Base-by-base conservation (phyloP, 1,140 invertebrate genomes). In the Drosophila tropicalis region DNA sequence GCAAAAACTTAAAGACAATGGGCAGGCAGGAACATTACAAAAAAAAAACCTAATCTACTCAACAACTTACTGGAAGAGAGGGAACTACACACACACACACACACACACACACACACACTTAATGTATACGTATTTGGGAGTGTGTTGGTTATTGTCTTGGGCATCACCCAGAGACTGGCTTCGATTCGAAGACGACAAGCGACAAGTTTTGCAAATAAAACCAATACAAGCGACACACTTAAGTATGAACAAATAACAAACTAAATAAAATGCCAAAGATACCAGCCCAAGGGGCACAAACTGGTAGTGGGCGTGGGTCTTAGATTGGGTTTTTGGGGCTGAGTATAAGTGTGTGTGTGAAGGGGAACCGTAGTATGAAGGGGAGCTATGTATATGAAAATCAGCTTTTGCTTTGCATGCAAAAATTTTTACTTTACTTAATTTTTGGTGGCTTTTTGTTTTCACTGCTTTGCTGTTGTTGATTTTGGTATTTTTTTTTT, bases 181-280 rank as follows among this genome's bases (percentile, higher is more conserved):
- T 79, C 83, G 83, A 87, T 79, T 76, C 83, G 83, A 87, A 81
- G 79, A 82, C 70, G 79, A 87, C 79, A 87, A 79, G 81, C 83
- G 83, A 83, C 79, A 87, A 87, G 83, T 87, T 87, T 76, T 82
- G 68, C 76, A 74, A 87, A 87, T 87, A 87, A 87, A 87, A 87
- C 79, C 83, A 87, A 87, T 87, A 82, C 83, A 87, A 64, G 79
- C 83, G 79, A 87, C 76, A 87, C 83, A 87, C 83, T 87, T 87
- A 87, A 87, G 83, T 87, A 86, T 82, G 83, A 83, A 87, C 83
- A 87, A 87, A 87, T 87, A 87, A 87, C 72, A 87, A 87, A 87
- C 83, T 87, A 87, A 87, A 87, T 87, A 87, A 87, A 87, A 87
- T 73, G 79, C 62, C 75, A 83, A 67, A 81, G 82, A 85, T 72